These are phyloP conservation scores for Saturnia pavonia DNA, from an alignment of 2,888 invertebrate genomes.

Conservation along the genomic window DNA sequence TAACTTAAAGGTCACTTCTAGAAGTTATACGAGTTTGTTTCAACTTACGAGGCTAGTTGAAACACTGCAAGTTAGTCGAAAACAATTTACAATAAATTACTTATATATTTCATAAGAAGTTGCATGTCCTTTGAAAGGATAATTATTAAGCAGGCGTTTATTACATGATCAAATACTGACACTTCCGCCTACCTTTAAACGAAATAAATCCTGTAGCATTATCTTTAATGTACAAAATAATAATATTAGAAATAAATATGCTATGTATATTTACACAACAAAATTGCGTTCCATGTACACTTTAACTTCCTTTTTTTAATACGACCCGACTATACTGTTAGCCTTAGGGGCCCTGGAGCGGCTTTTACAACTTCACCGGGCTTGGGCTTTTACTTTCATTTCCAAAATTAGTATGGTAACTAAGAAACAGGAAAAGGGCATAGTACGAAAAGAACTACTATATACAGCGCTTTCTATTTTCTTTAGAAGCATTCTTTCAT, in stretches of 20 bases:
- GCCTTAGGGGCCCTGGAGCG: too few relatives aligned
- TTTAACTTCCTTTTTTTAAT: too few relatives aligned
- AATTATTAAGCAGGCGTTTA: neutral
- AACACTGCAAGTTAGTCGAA: neutral
- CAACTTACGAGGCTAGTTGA: neutral
- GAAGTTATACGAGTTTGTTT: slow-evolving; percentile 46
- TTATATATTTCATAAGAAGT: neutral
- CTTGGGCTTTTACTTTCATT: neutral
- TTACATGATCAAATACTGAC: neutral
- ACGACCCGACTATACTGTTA: too few relatives aligned
- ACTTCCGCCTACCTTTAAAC: neutral
- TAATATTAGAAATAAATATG: too few relatives aligned
- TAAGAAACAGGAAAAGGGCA: too few relatives aligned
- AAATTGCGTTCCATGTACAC: too few relatives aligned
- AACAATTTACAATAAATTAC: neutral
- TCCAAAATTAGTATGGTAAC: neutral
- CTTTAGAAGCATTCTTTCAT: neutral
- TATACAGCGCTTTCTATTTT: neutral
- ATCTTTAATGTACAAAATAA: too few relatives aligned
- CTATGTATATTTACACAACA: too few relatives aligned
- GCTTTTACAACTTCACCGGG: too few relatives aligned
- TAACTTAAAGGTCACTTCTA: slow-evolving; percentile 58
- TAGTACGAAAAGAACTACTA: neutral
- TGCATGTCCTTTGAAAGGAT: neutral
- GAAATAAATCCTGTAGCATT: neutral